Evolutionary conservation across 2,113 vertebrate genomes (phyloP).

Genomic region (Odobenus rosmarus): DNA sequence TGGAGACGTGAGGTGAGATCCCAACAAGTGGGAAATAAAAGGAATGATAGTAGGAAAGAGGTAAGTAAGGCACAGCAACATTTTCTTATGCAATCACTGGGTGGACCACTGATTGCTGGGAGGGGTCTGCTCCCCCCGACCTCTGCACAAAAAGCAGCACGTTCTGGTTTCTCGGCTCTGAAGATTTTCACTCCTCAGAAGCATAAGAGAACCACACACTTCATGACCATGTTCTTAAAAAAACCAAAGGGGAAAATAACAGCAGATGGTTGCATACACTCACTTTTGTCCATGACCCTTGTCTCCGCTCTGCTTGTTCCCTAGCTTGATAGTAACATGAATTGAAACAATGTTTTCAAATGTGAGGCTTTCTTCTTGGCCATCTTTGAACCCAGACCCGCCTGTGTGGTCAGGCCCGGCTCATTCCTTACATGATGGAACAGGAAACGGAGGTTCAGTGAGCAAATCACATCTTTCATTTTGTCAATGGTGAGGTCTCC

Average conservation of each 20-base stretch:
- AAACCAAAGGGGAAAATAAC: not conserved
- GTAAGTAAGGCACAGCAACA: too few relatives aligned
- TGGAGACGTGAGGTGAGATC: not conserved
- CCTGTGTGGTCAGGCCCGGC: not conserved
- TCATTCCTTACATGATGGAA: not conserved
- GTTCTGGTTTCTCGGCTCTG: not conserved
- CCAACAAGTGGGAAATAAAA: not conserved
- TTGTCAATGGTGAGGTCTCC: not conserved
- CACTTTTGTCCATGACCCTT: not conserved
- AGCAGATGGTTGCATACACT: rapidly evolving
- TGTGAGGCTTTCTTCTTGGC: not conserved
- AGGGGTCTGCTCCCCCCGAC: rapidly evolving
- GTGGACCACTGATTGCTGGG: not conserved
- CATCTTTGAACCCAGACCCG: not conserved
- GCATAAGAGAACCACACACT: not conserved
- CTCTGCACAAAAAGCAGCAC: not conserved
- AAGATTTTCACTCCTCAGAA: not conserved
- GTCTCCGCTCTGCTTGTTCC: not conserved
- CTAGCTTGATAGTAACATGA: not conserved
- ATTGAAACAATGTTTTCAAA: not conserved
- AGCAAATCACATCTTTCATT: not conserved
- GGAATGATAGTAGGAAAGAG: not conserved
- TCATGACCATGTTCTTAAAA: not conserved
- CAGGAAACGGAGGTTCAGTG: not conserved
- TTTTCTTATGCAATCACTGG: not conserved